A percentile compares a stretch with the other conserved stretches of the same genome.
phyloP scores from a whole-genome alignment of 2,113 vertebrate species.

The Oreochromis tanganicae region DNA sequence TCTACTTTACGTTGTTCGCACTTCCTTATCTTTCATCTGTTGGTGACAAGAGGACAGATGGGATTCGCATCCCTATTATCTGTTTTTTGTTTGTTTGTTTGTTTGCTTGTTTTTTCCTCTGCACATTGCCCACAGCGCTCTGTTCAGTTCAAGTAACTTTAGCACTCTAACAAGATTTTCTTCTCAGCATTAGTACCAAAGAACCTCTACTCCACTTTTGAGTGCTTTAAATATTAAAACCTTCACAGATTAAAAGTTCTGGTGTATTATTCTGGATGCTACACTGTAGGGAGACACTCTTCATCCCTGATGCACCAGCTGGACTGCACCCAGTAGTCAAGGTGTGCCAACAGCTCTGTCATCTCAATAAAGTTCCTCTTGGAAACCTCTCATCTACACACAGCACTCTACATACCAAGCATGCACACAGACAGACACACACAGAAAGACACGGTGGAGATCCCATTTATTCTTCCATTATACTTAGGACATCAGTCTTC shows the following conservation, averaged over 20 bases:
- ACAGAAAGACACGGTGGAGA: neutral
- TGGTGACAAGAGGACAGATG: slow-evolving; percentile 11
- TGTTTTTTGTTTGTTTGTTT: neutral
- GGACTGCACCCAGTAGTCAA: slow-evolving; percentile 48
- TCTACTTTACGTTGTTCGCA: slow-evolving; percentile 7
- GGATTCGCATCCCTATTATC: slow-evolving; percentile 3
- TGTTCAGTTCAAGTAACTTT: neutral
- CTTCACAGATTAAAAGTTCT: neutral
- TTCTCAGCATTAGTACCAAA: neutral
- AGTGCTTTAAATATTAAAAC: neutral
- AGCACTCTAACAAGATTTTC: neutral
- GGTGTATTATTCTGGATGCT: neutral
- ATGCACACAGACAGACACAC: neutral
- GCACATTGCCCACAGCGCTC: neutral
- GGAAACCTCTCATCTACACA: neutral
- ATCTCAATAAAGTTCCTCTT: slow-evolving; percentile 26
- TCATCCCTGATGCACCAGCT: slow-evolving; percentile 45
- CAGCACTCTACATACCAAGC: neutral
- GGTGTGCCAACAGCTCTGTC: slow-evolving; percentile 55
- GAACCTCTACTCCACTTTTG: neutral
- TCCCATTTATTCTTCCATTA: neutral
- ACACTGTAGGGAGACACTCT: neutral
- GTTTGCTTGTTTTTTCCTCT: neutral
- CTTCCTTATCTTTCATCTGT: slow-evolving; percentile 5
- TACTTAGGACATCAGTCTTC: neutral